Evolutionary conservation across 2,888 invertebrate genomes (phyloP).

Genomic region (Embidobia sp.): DNA sequence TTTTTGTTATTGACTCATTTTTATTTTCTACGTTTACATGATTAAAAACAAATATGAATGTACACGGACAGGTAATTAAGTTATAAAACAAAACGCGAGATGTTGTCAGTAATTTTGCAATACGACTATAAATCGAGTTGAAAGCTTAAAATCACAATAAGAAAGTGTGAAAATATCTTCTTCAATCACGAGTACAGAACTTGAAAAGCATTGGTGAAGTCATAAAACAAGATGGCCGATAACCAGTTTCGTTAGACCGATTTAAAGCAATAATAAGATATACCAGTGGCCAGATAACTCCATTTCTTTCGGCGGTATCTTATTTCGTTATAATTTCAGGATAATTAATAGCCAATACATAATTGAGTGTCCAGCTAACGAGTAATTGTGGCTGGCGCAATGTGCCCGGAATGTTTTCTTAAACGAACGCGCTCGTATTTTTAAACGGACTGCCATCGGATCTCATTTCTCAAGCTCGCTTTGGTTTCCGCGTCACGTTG

Average conservation of each 20-base stretch:
- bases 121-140: not conserved
- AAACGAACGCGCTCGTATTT: slow-evolving; percentile 61
- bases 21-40: no score
- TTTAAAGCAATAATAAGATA: slow-evolving; percentile 65
- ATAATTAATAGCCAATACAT: slow-evolving; percentile 72
- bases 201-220: slow-evolving; percentile 59
- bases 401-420: slow-evolving; percentile 61
- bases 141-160: slow-evolving; percentile 35
- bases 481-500: slow-evolving; percentile 74
- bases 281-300: slow-evolving; percentile 66
- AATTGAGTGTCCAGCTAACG: slow-evolving; percentile 67
- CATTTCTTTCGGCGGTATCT: slow-evolving; percentile 64
- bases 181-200: slow-evolving; percentile 58
- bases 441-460: slow-evolving; percentile 56
- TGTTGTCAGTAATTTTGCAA: slow-evolving; percentile 17
- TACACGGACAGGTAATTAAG: not conserved
- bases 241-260: slow-evolving; percentile 66
- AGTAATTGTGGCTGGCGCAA: slow-evolving; percentile 64
- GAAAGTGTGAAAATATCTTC: slow-evolving; percentile 57
- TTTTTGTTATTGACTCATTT: no score
- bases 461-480: slow-evolving; percentile 60
- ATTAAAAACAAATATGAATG: slow-evolving; percentile 1
- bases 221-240: slow-evolving; percentile 67
- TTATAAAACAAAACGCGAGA: slow-evolving; percentile 13
- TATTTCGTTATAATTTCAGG: slow-evolving; percentile 68